Evolutionary conservation across 2,797 vertebrate species (phyloP), one percentile per base, ranked within the genome.

Genomic region (Aplochiton taeniatus): DNA sequence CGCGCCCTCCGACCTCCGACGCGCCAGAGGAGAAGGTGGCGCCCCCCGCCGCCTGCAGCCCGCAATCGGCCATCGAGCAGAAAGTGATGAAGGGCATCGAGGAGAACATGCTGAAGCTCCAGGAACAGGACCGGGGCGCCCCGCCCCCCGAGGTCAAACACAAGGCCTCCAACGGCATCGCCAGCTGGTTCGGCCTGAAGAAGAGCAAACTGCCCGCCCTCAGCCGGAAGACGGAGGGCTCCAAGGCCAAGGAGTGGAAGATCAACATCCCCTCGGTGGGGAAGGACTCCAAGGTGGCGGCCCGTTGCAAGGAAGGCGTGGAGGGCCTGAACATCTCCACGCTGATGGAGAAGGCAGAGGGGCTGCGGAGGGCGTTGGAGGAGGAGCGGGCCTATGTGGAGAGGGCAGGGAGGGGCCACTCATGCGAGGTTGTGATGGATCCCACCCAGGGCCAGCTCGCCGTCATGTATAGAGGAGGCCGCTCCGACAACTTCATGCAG

Each of bases 21-120:
- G 45, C 11, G 10, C 73, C 78, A 31, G 47, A 67, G 4, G 86
- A 57, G 46, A 91, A 90, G 72, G 77, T 81, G 71, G 88, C 90
- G 67, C 77, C 80, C 0, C n/a, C 17, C 9, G 50, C 8, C 41
- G 85, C 45, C 1, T 77, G 90, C 11, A 86, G 85, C 53, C 87
- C 77, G 0, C 95, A 95, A 11, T 96, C 96, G 0, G 94, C 95
- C 80, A 98, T 98, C 1, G 97, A 98, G 85, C 96, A 98, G 88
- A 98, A 98, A 76, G 97, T 98, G 74, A 98, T 98, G 97, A 98
- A 97, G 68, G 97, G 96, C 75, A 98, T 98, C 0, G 95, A 97
- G 89, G 97, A 98, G 85, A 98, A 98, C 0, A 85, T 98, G 87
- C 87, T 97, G 69, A 93, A 96, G 72, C 94, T 96, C 18, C 95